phyloP scores from a whole-genome alignment of 2,113 vertebrate species.

The Paralichthys olivaceus region DNA sequence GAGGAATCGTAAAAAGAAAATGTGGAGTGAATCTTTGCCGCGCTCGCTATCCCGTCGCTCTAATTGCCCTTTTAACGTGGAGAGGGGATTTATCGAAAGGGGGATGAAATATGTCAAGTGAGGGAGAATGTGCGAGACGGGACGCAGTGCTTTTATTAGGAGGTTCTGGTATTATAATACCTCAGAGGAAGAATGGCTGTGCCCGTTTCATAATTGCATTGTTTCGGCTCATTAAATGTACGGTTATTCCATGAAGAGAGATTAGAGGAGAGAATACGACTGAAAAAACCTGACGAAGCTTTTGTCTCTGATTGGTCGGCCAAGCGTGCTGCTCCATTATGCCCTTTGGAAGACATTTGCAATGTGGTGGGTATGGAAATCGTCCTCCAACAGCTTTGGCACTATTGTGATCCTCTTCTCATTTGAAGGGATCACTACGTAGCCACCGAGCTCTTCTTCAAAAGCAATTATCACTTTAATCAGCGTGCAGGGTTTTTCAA shows the following conservation, averaged over 20 bases:
- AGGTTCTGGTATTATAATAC: conserved; percentile 59
- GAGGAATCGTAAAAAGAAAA: conserved; percentile 17
- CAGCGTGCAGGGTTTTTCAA: not conserved
- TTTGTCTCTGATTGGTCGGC: conserved; percentile 49
- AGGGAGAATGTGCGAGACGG: conserved; percentile 50
- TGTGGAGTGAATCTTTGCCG: conserved; percentile 40
- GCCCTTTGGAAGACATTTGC: conserved; percentile 65
- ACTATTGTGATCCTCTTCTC: not conserved
- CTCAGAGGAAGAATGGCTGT: conserved; percentile 50
- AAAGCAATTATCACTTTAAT: conserved; percentile 7
- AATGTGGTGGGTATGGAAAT: conserved; percentile 48
- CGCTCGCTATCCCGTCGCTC: conserved; percentile 62
- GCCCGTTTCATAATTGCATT: conserved; percentile 76
- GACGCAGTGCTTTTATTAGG: conserved; percentile 64
- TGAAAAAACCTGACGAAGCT: conserved; percentile 44
- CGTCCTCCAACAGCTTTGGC: not conserved
- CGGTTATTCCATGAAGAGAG: conserved; percentile 70
- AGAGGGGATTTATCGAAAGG: conserved; percentile 64
- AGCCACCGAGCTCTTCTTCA: not conserved
- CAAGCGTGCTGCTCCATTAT: conserved; percentile 38
- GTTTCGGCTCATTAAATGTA: conserved; percentile 77
- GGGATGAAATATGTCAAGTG: conserved; percentile 70
- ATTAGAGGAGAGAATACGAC: conserved; percentile 49
- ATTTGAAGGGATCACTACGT: not conserved
- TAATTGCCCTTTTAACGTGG: conserved; percentile 72